phyloP scores from a whole-genome alignment of 2,113 vertebrate species.

The Cebus imitator region DNA sequence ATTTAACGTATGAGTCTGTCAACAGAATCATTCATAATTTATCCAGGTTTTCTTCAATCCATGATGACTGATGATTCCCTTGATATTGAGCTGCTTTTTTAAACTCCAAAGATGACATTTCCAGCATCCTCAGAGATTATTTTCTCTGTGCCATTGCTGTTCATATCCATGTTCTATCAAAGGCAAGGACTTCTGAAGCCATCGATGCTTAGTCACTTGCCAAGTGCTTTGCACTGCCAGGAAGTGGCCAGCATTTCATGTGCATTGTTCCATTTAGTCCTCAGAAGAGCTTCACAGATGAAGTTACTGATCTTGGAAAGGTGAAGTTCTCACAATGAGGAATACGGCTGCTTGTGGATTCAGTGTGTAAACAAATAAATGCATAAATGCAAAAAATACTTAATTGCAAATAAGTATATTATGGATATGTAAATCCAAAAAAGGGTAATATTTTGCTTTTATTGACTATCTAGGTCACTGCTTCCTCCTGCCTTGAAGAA shows the following conservation, averaged over 20 bases:
- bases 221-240: background rate
- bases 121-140: background rate
- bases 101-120: background rate
- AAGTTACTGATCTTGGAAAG: background rate
- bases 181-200: background rate
- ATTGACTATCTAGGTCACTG: background rate
- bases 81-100: background rate
- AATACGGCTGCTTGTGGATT: background rate
- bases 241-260: background rate
- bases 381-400: no score
- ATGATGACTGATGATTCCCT: background rate
- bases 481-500: background rate
- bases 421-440: background rate
- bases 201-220: background rate
- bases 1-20: background rate
- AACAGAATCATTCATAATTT: background rate
- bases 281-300: background rate
- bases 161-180: background rate
- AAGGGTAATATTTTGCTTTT: background rate
- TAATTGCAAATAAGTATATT: no score
- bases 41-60: background rate
- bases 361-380: background rate
- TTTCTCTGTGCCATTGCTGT: slow-evolving; percentile 6
- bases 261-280: background rate
- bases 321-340: background rate